These are phyloP conservation scores for Basileuterus tristriatus DNA, from an alignment of 2,797 vertebrate genomes.

Conservation along the genomic window DNA sequence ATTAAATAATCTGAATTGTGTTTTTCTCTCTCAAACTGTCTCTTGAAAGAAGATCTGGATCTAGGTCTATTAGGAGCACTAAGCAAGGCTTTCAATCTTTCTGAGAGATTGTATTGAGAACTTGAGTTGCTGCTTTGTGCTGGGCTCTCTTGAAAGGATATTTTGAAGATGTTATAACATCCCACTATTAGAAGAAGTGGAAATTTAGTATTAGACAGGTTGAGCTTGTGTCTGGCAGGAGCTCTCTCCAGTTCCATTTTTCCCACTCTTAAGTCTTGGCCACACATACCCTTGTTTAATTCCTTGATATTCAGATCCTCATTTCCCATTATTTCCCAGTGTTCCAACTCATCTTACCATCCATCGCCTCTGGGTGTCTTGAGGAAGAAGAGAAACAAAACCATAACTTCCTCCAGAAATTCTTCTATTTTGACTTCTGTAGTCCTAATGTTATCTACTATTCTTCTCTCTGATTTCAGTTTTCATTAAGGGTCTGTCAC, in stretches of 20 bases:
- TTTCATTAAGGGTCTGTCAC: not conserved
- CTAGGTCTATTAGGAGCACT: not conserved
- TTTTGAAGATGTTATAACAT: not conserved
- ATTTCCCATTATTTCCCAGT: not conserved
- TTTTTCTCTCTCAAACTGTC: not conserved
- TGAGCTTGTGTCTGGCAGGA: not conserved
- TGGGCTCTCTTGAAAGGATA: not conserved
- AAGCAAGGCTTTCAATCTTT: not conserved
- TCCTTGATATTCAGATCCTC: not conserved
- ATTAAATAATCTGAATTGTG: not conserved
- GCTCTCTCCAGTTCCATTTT: not conserved
- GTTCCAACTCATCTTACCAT: not conserved
- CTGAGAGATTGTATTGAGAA: not conserved
- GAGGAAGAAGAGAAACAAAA: not conserved
- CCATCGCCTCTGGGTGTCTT: not conserved
- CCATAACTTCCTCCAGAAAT: not conserved
- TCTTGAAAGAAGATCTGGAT: not conserved
- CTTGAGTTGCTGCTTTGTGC: not conserved
- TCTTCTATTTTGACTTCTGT: not conserved
- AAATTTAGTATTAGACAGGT: not conserved
- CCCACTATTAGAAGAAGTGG: not conserved
- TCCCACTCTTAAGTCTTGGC: not conserved
- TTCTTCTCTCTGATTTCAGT: not conserved
- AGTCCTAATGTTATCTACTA: not conserved
- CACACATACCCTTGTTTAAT: not conserved